Evolutionary conservation across 2,888 invertebrate species (phyloP), one percentile per base, ranked within the genome.

Genomic region (Suillia variegata): DNA sequence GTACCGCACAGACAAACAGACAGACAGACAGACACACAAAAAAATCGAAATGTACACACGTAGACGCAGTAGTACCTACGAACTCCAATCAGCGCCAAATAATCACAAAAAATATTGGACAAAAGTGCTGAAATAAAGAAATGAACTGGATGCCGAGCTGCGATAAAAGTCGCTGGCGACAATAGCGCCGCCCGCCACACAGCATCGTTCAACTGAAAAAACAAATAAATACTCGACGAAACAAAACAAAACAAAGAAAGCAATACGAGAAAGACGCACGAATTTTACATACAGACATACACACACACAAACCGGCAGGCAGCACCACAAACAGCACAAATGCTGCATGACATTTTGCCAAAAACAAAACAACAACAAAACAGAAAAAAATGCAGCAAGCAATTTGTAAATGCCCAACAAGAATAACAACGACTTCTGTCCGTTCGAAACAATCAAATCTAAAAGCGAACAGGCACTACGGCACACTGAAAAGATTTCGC

Each of bases 121-220:
- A 8, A n/a, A 8, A n/a, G 18, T 18, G 34, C 47, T 58, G 52
- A 45, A 51, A 31, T 17, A 24, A 55, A 47, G 50, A 59, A 62
- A 56, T 62, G 54, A 59, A 62, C 50, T 62, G 56, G 51, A 54
- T 59, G 54, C 31, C 52, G 45, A 42, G 59, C 56, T 56, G 58
- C 55, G 55, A 50, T 13, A 45, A 45, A 38, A 38, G n/a, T 38
- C 10, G 6, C 38, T 13, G 6, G 13, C 38, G n/a, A 38, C 38
- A 38, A 54, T 42, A 22, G n/a, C n/a, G n/a, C n/a, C n/a, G n/a
- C n/a, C n/a, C n/a, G n/a, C n/a, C n/a, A n/a, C n/a, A n/a, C n/a
- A n/a, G n/a, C n/a, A n/a, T n/a, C n/a, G n/a, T n/a, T n/a, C n/a
- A n/a, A n/a, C n/a, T n/a, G n/a, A n/a, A n/a, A n/a, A n/a, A n/a